A percentile compares a stretch with the other conserved stretches of the same genome.
These are phyloP conservation scores for Lagenorhynchus albirostris DNA, from an alignment of 2,113 vertebrate genomes.

Conservation along the genomic window DNA sequence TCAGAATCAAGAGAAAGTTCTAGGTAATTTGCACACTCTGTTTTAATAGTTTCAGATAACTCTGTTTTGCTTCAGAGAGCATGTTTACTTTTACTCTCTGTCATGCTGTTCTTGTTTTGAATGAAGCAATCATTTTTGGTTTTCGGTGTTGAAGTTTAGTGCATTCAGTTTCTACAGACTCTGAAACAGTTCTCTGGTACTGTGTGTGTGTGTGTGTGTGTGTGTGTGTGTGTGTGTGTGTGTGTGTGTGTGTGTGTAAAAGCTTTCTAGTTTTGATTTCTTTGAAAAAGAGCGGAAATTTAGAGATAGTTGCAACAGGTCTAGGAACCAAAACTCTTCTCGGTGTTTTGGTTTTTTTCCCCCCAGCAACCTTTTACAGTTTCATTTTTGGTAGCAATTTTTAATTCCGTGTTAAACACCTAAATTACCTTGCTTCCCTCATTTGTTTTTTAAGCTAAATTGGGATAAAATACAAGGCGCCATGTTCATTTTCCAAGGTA, in stretches of 20 bases:
- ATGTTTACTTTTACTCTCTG: constrained; percentile 44
- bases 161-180: background rate
- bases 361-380: background rate
- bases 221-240: background rate
- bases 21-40: constrained; percentile 3
- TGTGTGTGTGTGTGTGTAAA: background rate
- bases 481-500: background rate
- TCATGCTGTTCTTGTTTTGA: constrained; percentile 44
- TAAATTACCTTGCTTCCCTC: background rate
- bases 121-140: constrained; percentile 22
- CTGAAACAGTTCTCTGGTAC: background rate
- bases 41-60: constrained; percentile 44
- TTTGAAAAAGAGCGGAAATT: background rate
- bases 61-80: constrained; percentile 22
- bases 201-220: background rate
- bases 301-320: background rate
- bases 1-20: constrained; percentile 37
- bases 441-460: constrained; percentile 40
- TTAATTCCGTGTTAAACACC: constrained; percentile 3
- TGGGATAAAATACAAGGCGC: background rate
- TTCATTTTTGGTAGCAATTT: constrained; percentile 9
- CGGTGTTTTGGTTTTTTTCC: fast-evolving
- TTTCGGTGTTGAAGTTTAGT: constrained; percentile 10
- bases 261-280: constrained; percentile 3
- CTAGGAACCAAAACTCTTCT: background rate